phyloP scores from a whole-genome alignment of 2,888 invertebrate species.

The Sinhomidia bicolor region DNA sequence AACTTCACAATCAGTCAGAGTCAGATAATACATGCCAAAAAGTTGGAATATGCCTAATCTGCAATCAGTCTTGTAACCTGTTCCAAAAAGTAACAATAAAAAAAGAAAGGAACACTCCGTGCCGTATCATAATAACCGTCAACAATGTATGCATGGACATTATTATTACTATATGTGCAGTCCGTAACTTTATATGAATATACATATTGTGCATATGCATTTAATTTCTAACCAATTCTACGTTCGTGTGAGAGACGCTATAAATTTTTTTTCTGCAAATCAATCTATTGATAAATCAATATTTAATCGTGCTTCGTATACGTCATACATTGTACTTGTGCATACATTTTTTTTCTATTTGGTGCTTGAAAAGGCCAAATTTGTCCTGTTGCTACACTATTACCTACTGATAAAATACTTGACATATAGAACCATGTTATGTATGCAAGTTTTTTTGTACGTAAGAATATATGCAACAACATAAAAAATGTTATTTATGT shows the following conservation, averaged over 20 bases:
- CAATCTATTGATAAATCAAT: constrained; percentile 22
- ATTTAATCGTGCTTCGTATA: not conserved
- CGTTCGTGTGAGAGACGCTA: not conserved
- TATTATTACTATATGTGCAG: too few relatives aligned
- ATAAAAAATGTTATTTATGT: constrained; percentile 66
- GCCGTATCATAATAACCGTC: not conserved
- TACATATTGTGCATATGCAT: not conserved
- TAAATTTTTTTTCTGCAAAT: constrained; percentile 2
- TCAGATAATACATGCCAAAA: not conserved
- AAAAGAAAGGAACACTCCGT: not conserved
- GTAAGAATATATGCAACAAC: constrained; percentile 24
- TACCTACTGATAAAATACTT: not conserved
- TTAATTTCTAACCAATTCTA: not conserved
- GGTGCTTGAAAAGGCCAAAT: not conserved
- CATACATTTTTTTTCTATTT: not conserved
- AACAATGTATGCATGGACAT: too few relatives aligned
- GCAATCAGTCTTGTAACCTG: constrained; percentile 28
- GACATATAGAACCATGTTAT: not conserved
- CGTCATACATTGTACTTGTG: not conserved
- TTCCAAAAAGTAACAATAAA: not conserved
- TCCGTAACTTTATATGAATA: not conserved
- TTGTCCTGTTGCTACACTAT: not conserved
- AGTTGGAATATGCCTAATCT: not conserved
- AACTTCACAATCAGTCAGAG: not conserved
- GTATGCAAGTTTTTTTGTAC: not conserved